phyloP scores from a whole-genome alignment of 1,140 invertebrate species.

The Nautilus pompilius region DNA sequence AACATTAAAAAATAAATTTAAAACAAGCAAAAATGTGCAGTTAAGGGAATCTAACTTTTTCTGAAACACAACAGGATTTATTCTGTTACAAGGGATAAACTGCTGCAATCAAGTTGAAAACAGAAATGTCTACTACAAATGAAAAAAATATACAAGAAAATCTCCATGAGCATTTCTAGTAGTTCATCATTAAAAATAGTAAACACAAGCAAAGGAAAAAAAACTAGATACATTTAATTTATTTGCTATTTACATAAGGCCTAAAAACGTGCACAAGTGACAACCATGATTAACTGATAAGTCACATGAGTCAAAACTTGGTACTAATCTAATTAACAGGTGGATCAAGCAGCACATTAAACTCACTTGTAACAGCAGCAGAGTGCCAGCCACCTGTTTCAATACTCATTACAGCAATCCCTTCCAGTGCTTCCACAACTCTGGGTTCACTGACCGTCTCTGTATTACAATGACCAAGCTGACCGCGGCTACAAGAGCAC shows the following conservation, averaged over 20 bases:
- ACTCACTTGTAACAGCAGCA: slow-evolving; percentile 66
- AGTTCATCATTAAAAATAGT: no score
- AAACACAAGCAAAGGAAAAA: background rate
- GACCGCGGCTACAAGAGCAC: slow-evolving; percentile 67
- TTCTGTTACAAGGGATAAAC: no score
- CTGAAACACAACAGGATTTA: no score
- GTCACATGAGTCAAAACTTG: background rate
- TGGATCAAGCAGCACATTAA: no score
- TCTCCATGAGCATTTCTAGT: no score
- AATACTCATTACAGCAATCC: slow-evolving; percentile 61
- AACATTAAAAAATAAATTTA: no score
- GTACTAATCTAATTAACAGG: no score
- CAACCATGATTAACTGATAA: background rate
- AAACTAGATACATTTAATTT: background rate
- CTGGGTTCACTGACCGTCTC: slow-evolving; percentile 17
- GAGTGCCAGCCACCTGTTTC: slow-evolving; percentile 83
- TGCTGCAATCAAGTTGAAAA: no score
- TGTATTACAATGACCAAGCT: slow-evolving; percentile 74
- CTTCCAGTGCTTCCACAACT: slow-evolving; percentile 68
- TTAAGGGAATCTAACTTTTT: no score
- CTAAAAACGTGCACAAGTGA: background rate
- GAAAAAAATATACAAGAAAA: no score
- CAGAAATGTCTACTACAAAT: no score
- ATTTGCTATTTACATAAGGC: background rate
- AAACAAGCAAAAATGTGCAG: no score